These are phyloP conservation scores for Rhamphomyia laevipes DNA, from an alignment of 2,888 invertebrate genomes.

Conservation along the genomic window DNA sequence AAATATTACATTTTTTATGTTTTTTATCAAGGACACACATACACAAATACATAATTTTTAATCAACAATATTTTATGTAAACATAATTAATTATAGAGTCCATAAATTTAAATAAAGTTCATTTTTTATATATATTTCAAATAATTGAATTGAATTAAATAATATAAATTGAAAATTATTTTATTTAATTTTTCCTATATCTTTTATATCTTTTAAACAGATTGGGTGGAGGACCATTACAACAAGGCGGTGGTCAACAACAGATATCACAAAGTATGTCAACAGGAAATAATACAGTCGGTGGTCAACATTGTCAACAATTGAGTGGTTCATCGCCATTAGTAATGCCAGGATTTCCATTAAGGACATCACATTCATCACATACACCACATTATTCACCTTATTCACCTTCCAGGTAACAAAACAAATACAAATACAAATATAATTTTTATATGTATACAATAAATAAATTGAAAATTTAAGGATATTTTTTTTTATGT, in stretches of 20 bases:
- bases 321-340: constrained; percentile 58
- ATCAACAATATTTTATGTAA: no score
- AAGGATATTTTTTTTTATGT: no score
- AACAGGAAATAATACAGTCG: constrained; percentile 48
- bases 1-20: no score
- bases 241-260: constrained; percentile 31
- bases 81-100: no score
- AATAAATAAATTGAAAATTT: no score
- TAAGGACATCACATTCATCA: constrained; percentile 49
- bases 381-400: constrained; percentile 74
- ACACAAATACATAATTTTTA: no score
- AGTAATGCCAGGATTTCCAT: constrained; percentile 81
- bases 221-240: constrained; percentile 31
- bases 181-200: constrained; percentile 3
- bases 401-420: constrained; percentile 72
- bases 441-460: no score
- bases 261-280: constrained; percentile 43
- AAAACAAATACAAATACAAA: not conserved
- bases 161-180: not conserved
- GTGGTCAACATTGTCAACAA: constrained; percentile 55
- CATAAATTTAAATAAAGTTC: no score
- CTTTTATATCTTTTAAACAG: constrained; percentile 21
- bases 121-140: no score
- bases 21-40: no score
- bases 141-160: no score